Evolutionary conservation across 2,888 invertebrate species (phyloP).

Genomic region (Eupithecia tripunctaria): DNA sequence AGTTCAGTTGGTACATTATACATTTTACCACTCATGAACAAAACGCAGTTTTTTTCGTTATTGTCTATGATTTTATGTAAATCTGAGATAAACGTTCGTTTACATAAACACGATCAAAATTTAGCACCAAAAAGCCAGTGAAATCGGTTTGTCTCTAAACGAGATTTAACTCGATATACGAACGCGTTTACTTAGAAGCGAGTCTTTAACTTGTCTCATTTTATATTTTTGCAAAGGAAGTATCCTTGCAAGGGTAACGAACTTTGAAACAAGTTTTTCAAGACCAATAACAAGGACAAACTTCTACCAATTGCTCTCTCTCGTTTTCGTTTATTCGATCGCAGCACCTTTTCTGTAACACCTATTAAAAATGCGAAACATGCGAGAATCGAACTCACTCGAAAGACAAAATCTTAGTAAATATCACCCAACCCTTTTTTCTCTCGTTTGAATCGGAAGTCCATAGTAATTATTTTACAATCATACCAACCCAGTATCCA

Average conservation of each 20-base stretch:
- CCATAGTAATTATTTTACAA: neutral
- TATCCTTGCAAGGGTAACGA: neutral
- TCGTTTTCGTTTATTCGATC: neutral
- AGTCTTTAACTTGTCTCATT: neutral
- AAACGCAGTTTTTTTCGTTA: no score
- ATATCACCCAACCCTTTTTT: neutral
- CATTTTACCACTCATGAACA: no score
- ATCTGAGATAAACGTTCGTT: no score
- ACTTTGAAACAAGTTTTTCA: constrained; percentile 7
- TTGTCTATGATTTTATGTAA: no score
- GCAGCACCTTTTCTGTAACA: neutral
- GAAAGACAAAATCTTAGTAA: constrained; percentile 16
- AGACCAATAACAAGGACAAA: neutral
- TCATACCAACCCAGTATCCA: constrained; percentile 16
- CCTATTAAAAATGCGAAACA: neutral
- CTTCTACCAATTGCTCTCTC: neutral
- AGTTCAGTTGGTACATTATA: no score
- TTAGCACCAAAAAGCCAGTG: no score
- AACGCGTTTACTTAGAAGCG: no score
- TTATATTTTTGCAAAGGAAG: neutral
- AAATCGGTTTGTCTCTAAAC: no score
- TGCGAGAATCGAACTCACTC: neutral
- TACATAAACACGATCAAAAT: no score
- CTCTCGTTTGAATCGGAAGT: neutral
- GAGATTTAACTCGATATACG: no score